Evolutionary conservation across 2,888 invertebrate genomes (phyloP).

Genomic region (Ectropis crepuscularia): DNA sequence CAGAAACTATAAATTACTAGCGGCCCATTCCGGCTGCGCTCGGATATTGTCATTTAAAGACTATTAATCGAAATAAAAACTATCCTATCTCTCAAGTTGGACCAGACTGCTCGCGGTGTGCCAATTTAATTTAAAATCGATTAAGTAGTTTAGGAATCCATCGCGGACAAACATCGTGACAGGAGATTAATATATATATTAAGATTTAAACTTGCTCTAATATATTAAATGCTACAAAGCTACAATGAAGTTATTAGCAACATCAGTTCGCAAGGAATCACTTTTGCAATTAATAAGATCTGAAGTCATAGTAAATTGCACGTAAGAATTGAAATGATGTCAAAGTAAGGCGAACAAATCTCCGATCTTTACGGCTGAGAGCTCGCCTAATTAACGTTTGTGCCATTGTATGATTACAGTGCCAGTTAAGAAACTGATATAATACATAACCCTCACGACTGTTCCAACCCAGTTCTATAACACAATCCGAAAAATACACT

Average conservation of each 20-base stretch:
- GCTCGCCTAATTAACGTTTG: slow-evolving; percentile 24
- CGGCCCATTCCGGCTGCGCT: too few species aligned
- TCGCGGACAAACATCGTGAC: too few species aligned
- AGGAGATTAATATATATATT: too few species aligned
- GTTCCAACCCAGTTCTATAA: slow-evolving; percentile 61
- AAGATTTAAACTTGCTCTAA: too few species aligned
- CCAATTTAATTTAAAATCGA: too few species aligned
- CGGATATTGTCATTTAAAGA: too few species aligned
- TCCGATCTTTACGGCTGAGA: slow-evolving; percentile 36
- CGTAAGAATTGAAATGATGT: slow-evolving; percentile 17
- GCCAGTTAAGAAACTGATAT: slow-evolving; percentile 50
- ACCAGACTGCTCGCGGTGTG: too few species aligned
- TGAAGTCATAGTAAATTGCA: slow-evolving; percentile 9
- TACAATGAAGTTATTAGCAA: not conserved
- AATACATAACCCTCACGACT: slow-evolving; percentile 55
- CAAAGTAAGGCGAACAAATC: slow-evolving; percentile 30
- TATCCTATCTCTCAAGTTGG: too few species aligned
- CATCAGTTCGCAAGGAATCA: not conserved
- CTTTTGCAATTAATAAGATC: not conserved
- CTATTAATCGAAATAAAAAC: too few species aligned
- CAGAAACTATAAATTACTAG: too few species aligned
- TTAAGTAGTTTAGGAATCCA: too few species aligned
- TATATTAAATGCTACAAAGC: too few species aligned
- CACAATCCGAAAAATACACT: slow-evolving; percentile 44
- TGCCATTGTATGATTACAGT: slow-evolving; percentile 42